Evolutionary conservation across 2,888 invertebrate genomes (phyloP).

Genomic region (Caenorhabditis sp.): DNA sequence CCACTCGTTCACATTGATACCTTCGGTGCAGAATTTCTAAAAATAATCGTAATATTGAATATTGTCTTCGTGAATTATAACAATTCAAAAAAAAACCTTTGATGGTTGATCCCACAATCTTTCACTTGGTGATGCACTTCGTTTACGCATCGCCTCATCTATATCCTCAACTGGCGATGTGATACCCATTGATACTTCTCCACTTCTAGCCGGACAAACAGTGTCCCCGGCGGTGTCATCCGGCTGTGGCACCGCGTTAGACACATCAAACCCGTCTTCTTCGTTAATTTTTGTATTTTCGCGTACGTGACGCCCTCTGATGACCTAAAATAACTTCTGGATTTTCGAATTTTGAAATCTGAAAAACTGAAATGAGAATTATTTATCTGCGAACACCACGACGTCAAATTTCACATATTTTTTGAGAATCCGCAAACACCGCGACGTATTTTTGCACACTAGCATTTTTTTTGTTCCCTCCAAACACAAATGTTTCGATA

Average conservation of each 20-base stretch:
- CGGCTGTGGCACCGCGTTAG: slow-evolving; percentile 11
- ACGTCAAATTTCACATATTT: slow-evolving; percentile 4
- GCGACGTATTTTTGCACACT: slow-evolving; percentile 17
- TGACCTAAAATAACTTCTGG: not conserved
- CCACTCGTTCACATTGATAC: slow-evolving; percentile 23
- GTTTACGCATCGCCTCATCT: not conserved
- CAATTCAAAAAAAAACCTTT: slow-evolving; percentile 32
- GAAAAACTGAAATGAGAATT: not conserved
- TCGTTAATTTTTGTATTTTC: slow-evolving; percentile 27
- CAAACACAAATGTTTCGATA: slow-evolving; percentile 14
- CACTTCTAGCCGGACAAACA: not conserved
- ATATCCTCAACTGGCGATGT: not conserved
- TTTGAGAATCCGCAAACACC: slow-evolving; percentile 18
- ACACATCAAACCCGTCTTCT: slow-evolving; percentile 38
- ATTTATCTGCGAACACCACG: not conserved
- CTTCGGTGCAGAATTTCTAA: slow-evolving; percentile 38
- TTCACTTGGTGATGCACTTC: not conserved
- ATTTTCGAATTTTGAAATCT: too few species aligned
- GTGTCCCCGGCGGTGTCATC: not conserved
- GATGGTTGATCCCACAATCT: slow-evolving; percentile 28
- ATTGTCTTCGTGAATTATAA: not conserved
- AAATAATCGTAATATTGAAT: not conserved
- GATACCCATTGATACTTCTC: not conserved
- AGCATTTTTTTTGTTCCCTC: too few species aligned
- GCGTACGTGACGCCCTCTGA: not conserved